Evolutionary conservation across 1,140 invertebrate species (phyloP).

Genomic region (Drosophila guanche): DNA sequence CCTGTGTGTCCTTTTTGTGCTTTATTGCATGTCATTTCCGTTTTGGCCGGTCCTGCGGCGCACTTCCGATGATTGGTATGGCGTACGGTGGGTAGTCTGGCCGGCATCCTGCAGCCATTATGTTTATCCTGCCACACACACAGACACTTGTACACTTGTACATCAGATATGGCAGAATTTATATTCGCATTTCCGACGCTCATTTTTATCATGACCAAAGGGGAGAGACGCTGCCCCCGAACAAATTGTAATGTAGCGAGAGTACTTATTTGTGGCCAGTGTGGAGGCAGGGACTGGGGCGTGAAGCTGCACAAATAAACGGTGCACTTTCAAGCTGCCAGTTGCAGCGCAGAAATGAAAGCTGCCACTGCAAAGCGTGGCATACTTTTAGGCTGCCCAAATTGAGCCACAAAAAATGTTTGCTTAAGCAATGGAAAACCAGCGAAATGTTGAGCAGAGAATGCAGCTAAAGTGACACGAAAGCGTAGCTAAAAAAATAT

Average conservation of each 20-base stretch:
- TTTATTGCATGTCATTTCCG: constrained; percentile 83
- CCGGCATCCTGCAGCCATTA: constrained; percentile 72
- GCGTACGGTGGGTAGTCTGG: constrained; percentile 41
- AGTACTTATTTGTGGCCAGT: constrained; percentile 44
- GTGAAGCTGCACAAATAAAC: constrained; percentile 42
- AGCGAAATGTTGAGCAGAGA: background rate
- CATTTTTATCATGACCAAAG: constrained; percentile 76
- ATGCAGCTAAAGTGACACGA: constrained; percentile 35
- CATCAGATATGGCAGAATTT: constrained; percentile 80
- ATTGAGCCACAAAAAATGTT: no score
- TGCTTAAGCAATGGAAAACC: background rate
- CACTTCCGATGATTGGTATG: constrained; percentile 80
- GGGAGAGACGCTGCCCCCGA: constrained; percentile 25
- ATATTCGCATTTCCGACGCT: constrained; percentile 81
- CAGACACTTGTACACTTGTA: constrained; percentile 60
- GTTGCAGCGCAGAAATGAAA: background rate
- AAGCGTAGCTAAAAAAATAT: no score
- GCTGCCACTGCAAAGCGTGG: background rate
- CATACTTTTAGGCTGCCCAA: no score
- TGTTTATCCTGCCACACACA: constrained; percentile 61
- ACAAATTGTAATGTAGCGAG: constrained; percentile 72
- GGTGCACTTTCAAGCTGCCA: background rate
- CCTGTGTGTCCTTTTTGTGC: constrained; percentile 73
- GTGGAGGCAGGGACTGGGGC: background rate
- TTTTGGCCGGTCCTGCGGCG: constrained; percentile 51